Conservation (phyloP, 2,888 invertebrate genomes). For the Pollenia labialis region DNA sequence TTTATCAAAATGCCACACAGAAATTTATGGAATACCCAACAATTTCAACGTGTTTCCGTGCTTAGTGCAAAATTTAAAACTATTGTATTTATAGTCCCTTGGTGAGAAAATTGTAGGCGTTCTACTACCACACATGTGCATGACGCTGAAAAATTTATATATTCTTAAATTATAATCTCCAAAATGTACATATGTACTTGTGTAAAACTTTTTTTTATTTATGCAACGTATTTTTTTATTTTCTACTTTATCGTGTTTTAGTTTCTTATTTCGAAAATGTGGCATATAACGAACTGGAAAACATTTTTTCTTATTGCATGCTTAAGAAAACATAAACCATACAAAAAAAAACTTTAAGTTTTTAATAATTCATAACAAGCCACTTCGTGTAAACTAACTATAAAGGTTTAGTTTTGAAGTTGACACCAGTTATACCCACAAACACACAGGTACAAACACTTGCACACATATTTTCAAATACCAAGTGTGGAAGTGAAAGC, state of each 20-base stretch:
- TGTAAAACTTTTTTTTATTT: not conserved
- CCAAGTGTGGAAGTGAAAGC: not conserved
- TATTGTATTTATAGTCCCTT: not conserved
- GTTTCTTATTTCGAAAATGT: constrained; percentile 1
- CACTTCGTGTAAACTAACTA: constrained; percentile 59
- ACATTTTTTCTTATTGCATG: constrained; percentile 47
- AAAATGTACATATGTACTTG: constrained; percentile 25
- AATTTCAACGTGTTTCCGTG: not conserved
- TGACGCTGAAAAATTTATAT: constrained; percentile 38
- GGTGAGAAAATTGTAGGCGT: constrained; percentile 55
- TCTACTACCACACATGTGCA: constrained; percentile 34
- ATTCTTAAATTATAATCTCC: constrained; percentile 1
- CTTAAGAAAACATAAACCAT: constrained; percentile 47
- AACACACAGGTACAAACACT: not conserved
- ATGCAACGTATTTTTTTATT: constrained; percentile 1
- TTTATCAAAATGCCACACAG: too few relatives aligned
- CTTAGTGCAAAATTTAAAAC: not conserved
- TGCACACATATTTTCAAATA: not conserved
- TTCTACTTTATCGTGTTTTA: constrained; percentile 15
- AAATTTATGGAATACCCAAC: not conserved
- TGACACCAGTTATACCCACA: constrained; percentile 60
- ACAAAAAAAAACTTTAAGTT: constrained; percentile 38
- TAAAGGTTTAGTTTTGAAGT: constrained; percentile 63
- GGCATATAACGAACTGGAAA: not conserved
- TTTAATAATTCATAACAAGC: constrained; percentile 69